Conservation (phyloP, 2,888 invertebrate genomes). For the Disparrhopalites patrizii region DNA sequence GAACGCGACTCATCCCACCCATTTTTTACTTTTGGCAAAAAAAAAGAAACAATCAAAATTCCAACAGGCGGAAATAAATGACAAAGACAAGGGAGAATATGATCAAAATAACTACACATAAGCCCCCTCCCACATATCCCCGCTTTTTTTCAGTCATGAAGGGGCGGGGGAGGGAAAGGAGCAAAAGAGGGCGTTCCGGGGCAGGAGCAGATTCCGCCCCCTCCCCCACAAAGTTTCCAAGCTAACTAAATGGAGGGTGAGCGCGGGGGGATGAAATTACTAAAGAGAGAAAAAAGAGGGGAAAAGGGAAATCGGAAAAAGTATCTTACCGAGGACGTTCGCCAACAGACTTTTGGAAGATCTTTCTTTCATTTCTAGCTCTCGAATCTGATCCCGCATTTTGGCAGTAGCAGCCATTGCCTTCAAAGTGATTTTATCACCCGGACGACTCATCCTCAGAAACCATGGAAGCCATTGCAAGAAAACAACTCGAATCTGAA, state of each 20-base stretch:
- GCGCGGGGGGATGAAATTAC: not conserved
- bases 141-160: not conserved
- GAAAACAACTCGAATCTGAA: conserved; percentile 82
- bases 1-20: too few relatives aligned
- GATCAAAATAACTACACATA: too few relatives aligned
- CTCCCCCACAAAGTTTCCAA: not conserved
- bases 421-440: conserved; percentile 52
- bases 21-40: too few relatives aligned
- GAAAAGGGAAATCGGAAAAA: not conserved
- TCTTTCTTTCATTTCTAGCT: conserved; percentile 81
- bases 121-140: not conserved
- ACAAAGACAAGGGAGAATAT: too few relatives aligned
- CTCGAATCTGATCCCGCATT: conserved; percentile 64
- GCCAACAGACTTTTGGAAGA: conserved; percentile 93
- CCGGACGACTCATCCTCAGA: conserved; percentile 84
- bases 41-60: too few relatives aligned
- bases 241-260: not conserved
- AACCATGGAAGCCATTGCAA: conserved; percentile 97
- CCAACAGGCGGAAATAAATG: too few relatives aligned
- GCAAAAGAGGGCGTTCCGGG: too few relatives aligned
- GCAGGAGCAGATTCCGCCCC: not conserved
- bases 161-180: not conserved
- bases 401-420: conserved; percentile 49
- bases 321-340: conserved; percentile 66
- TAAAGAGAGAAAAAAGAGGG: too few relatives aligned